Evolutionary conservation across 2,797 vertebrate species (phyloP), one percentile per base, ranked within the genome.

Genomic region (Ispidina picta): DNA sequence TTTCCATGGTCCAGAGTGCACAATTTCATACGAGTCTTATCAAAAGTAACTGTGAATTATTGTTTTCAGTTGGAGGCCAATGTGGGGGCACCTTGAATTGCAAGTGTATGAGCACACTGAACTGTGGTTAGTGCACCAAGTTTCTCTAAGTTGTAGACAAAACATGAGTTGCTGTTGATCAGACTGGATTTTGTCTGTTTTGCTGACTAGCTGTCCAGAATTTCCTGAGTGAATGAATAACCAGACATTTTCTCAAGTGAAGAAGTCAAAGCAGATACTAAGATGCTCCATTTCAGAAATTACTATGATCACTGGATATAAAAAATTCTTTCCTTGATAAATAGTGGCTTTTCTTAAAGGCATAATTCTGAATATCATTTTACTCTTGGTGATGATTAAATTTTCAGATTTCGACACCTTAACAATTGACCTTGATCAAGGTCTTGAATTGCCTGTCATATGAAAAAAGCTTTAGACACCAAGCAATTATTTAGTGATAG

Each of bases 401-500:
- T 96, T 96, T 96, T 94, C 95, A 92, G 86, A 97, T 96, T 97
- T 78, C 43, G 96, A 96, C 96, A 97, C 91, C 88, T 96, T 89
- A 72, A 83, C 62, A 95, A 83, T 95, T 97, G 97, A 97, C 97
- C 95, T 97, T 97, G 96, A 97, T 89, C 94, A 94, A 96, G 90
- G 88, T 97, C 97, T 95, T 96, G 82, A 97, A 86, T 86, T 96
- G 94, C 88, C 58, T 7, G 1, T 96, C 87, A 75, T 48, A 81
- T 90, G 92, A 95, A 96, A 96, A 86, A 93, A 95, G 82, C 93
- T 93, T 85, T 81, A 95, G 96, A 96, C 95, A 97, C 44, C 82
- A 92, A 95, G 96, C 96, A 97, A 98, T 98, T 98, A 98, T 76
- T 74, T 70, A 54, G 93, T 94, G 95, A 97, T 78, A 92, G 96